Evolutionary conservation across 1,140 invertebrate genomes (phyloP).

Genomic region (Colletes latitarsis): DNA sequence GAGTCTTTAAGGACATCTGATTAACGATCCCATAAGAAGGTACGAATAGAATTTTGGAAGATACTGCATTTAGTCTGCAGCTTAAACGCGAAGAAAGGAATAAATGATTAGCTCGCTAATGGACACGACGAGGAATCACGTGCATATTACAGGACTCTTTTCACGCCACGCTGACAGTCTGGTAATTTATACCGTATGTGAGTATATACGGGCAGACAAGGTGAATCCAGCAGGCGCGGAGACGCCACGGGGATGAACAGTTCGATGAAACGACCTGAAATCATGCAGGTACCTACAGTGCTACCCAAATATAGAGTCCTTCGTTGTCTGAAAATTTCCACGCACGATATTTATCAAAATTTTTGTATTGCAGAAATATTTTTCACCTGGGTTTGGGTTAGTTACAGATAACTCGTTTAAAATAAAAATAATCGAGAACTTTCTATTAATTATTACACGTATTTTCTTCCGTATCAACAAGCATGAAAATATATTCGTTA

Average conservation of each 20-base stretch:
- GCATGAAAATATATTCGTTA: no score
- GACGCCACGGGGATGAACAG: not conserved
- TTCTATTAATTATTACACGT: no score
- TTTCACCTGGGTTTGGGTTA: no score
- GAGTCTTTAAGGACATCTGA: not conserved
- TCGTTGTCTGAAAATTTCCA: not conserved
- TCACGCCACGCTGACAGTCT: conserved; percentile 2
- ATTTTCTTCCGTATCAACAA: no score
- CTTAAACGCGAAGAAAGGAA: not conserved
- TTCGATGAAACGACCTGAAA: conserved; percentile 17
- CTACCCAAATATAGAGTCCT: not conserved
- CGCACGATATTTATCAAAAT: no score
- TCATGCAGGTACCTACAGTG: conserved; percentile 36
- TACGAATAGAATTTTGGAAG: not conserved
- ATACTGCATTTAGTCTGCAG: not conserved
- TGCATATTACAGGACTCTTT: not conserved
- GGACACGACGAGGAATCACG: not conserved
- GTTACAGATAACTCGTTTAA: no score
- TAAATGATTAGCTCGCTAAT: conserved; percentile 7
- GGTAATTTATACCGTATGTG: conserved; percentile 15
- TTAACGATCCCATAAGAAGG: not conserved
- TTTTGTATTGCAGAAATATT: no score
- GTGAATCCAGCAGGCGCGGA: conserved; percentile 14
- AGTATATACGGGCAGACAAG: conserved; percentile 12
- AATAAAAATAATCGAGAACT: no score